phyloP scores from a whole-genome alignment of 2,113 vertebrate genomes.

The Ploceus nigricollis region DNA sequence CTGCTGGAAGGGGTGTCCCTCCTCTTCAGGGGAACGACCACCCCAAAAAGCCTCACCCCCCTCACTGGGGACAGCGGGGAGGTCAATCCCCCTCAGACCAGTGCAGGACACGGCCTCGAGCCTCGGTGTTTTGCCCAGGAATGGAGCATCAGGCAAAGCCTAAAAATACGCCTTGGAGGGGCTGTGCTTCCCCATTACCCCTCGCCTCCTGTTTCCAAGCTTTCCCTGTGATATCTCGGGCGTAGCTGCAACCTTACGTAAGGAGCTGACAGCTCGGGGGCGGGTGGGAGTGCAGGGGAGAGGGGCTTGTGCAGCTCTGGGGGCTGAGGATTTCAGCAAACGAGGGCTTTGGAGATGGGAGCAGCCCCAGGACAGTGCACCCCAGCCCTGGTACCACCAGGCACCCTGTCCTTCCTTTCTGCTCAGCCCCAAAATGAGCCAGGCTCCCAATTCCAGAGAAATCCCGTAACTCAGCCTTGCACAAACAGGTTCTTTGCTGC shows the following conservation, averaged over 20 bases:
- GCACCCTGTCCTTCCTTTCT: rapidly evolving
- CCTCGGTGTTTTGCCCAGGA: rapidly evolving
- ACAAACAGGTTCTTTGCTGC: neutral
- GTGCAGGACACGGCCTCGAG: rapidly evolving
- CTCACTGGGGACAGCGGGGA: rapidly evolving
- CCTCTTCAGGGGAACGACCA: neutral
- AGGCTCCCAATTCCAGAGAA: neutral
- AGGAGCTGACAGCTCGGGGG: constrained; percentile 48
- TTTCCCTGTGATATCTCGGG: neutral
- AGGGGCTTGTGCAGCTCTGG: neutral
- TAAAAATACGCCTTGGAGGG: neutral
- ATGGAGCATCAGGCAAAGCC: neutral
- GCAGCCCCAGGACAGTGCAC: rapidly evolving
- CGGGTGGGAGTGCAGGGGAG: neutral
- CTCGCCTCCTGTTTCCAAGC: neutral
- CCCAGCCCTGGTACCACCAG: neutral
- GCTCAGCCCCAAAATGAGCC: rapidly evolving
- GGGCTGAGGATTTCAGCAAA: neutral
- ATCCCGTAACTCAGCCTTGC: neutral
- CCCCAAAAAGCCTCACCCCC: neutral
- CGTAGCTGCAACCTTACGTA: constrained; percentile 38
- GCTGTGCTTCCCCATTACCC: neutral
- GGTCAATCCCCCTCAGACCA: rapidly evolving
- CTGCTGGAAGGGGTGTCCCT: neutral
- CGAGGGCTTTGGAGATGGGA: neutral